Evolutionary conservation across 2,888 invertebrate genomes (phyloP).

Genomic region (Coenonympha arcania): DNA sequence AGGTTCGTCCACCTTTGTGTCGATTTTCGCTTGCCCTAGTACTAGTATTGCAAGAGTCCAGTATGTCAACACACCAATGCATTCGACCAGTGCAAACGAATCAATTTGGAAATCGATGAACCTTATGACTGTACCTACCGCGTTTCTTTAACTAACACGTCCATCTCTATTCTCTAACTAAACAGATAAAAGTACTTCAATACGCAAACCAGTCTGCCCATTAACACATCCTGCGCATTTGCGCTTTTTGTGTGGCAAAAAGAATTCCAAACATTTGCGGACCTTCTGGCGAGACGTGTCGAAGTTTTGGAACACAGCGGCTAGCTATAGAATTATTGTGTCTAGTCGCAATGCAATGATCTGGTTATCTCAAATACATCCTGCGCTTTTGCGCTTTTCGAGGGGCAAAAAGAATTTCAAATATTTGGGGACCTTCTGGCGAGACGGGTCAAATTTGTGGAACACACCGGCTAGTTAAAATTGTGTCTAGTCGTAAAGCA

Average conservation of each 20-base stretch:
- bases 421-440: slow-evolving; percentile 14
- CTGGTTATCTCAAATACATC: slow-evolving; percentile 27
- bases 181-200: slow-evolving; percentile 3
- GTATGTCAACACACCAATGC: too few relatives aligned
- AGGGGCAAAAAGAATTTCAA: slow-evolving; percentile 13
- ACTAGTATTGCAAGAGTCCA: too few relatives aligned
- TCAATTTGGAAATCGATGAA: too few relatives aligned
- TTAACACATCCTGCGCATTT: slow-evolving; percentile 12
- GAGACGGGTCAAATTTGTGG: slow-evolving; percentile 7
- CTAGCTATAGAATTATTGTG: slow-evolving; percentile 14
- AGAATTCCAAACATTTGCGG: slow-evolving; percentile 16
- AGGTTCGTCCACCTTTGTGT: too few relatives aligned
- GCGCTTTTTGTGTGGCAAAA: slow-evolving; percentile 12
- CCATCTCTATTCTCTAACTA: slow-evolving; percentile 8
- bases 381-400: slow-evolving; percentile 12
- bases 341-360: slow-evolving; percentile 35
- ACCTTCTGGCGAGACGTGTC: slow-evolving; percentile 11
- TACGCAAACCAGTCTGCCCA: slow-evolving; percentile 6
- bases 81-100: too few relatives aligned
- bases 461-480: neutral
- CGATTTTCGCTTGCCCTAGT: too few relatives aligned
- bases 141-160: too few relatives aligned
- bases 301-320: slow-evolving; percentile 1
- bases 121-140: neutral
- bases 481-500: slow-evolving; percentile 30